phyloP scores from a whole-genome alignment of 1,140 invertebrate species.

The Dendrolimus kikuchii region DNA sequence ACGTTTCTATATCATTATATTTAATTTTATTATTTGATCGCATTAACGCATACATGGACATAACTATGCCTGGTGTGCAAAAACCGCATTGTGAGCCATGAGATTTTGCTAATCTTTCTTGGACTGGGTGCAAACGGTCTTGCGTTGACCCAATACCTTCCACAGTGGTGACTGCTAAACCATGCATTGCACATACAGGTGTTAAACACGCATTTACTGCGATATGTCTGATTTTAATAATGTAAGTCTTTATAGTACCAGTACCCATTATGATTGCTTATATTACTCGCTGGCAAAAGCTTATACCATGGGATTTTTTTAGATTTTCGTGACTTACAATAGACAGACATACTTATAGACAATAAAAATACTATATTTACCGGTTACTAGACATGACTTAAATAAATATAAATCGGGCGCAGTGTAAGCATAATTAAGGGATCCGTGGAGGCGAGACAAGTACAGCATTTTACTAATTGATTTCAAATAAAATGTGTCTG shows the following conservation, averaged over 20 bases:
- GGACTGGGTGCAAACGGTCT: slow-evolving; percentile 84
- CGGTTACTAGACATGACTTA: too few relatives aligned
- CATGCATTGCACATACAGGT: slow-evolving; percentile 88
- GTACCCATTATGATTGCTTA: too few relatives aligned
- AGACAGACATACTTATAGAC: too few relatives aligned
- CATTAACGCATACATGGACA: slow-evolving; percentile 93
- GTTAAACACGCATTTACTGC: slow-evolving; percentile 92
- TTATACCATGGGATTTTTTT: too few relatives aligned
- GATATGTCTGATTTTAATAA: slow-evolving; percentile 78
- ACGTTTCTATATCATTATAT: slow-evolving; percentile 82
- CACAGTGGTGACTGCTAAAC: slow-evolving; percentile 89
- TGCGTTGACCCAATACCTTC: slow-evolving; percentile 88
- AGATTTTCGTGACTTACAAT: too few relatives aligned
- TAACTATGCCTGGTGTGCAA: slow-evolving; percentile 94
- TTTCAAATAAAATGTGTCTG: too few relatives aligned
- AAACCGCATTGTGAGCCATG: slow-evolving; percentile 95
- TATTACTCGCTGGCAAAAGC: too few relatives aligned
- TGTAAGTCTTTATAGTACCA: background rate
- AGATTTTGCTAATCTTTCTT: slow-evolving; percentile 88
- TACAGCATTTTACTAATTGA: too few relatives aligned
- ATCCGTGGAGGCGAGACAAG: too few relatives aligned
- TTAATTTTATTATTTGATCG: slow-evolving; percentile 75
- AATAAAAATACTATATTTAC: too few relatives aligned
- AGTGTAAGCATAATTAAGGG: too few relatives aligned
- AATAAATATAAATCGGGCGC: too few relatives aligned